Evolutionary conservation across 2,888 invertebrate species (phyloP), one percentile per base, ranked within the genome.

Genomic region (Dolichopus griseipennis): DNA sequence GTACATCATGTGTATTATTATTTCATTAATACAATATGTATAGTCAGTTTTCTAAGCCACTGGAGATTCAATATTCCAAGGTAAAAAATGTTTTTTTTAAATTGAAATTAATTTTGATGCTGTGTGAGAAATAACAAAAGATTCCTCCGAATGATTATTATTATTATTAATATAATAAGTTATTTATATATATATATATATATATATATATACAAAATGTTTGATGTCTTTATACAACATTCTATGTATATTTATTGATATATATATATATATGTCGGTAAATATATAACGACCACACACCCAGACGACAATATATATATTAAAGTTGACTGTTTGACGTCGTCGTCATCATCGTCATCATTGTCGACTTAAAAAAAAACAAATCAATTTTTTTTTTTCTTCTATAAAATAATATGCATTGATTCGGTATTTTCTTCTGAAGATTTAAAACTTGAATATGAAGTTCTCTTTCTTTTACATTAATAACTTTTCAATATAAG

Each of bases 21-120:
- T 10, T 52, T 52, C 52, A 52, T 52, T 52, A 52, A 52, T 52
- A 52, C 52, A 52, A n/a, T n/a, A n/a, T n/a, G n/a, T n/a, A n/a
- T n/a, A n/a, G n/a, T n/a, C n/a, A n/a, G n/a, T 12, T 18, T 52
- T 52, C 18, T 52, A 52, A 52, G 52, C 52, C 52, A 52, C 52
- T 52, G 52, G 52, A 52, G 52, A 52, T 52, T 52, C 52, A 52
- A n/a, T 52, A 52, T 52, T 52, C 52, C 52, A 52, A 52, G 52
- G 52, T 52, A 52, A 15, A 52, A 52, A n/a, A n/a, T n/a, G n/a
- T n/a, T n/a, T n/a, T n/a, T n/a, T n/a, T n/a, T n/a, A n/a, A 52
- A 52, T 52, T 52, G 15, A 52, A 52, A 52, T 18, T 52, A 52
- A 52, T 18, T 52, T 52, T 18, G 52, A 52, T 52, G 52, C 52